Base-by-base conservation (phyloP, 2,888 invertebrate genomes). In the Eumerus sabulonum region DNA sequence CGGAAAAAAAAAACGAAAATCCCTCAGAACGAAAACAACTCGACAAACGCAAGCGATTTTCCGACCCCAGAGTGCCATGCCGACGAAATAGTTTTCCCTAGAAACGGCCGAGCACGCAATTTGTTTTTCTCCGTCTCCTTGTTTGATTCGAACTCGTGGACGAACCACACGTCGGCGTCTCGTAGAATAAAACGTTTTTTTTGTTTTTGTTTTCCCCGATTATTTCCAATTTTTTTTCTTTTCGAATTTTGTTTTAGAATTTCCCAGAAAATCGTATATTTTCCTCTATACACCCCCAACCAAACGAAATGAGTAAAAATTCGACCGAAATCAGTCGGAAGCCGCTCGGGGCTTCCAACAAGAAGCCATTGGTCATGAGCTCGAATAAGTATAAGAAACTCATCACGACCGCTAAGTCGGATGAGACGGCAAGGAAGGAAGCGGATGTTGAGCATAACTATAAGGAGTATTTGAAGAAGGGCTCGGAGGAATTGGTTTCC, bases 401-500 rank as follows among this genome's bases (percentile, higher is more conserved):
- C 14, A n/a, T 79, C 3, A 18, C 59, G 3, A 51, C 50, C 12
- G 45, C 64, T 17, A 19, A 44, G 16, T 48, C 19, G 1, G 68
- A 64, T 0, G 54, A 64, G 1, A 9, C 12, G 1, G 11, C 35
- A 0, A 50, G 82, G 47, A 83, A 85, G 9, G 84, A 83, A 36
- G 60, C 82, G 0, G 89, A 89, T 1, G 86, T 87, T 38, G 90
- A 90, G 45, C 83, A 85, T 9, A 88, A 86, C 7, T 85, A 87
- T 18, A 87, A 85, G 47, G 84, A 86, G 44, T 86, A 88, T 42
- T 76, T 90, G 19, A 89, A 89, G 66, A 85, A 89, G 13, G 89
- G 86, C 0, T 90, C 89, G 0, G 86, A 88, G 45, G 85, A 85
- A 9, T 87, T 90, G 87, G 90, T 88, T 0, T 86, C 86, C 77